These are phyloP conservation scores for Lethrus apterus DNA, from an alignment of 1,140 invertebrate species.

Conservation along the genomic window DNA sequence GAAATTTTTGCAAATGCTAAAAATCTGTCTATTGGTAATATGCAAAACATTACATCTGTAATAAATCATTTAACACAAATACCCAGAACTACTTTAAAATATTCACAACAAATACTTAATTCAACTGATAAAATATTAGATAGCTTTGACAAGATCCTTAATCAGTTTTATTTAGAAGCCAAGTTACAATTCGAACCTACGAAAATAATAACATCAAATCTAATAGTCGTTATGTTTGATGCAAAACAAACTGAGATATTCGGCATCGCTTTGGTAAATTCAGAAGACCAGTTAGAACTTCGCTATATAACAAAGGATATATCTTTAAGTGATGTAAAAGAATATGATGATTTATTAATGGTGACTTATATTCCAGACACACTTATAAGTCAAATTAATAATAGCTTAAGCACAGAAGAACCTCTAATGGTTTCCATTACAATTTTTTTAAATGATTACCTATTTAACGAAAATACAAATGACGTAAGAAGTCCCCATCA, in stretches of 20 bases:
- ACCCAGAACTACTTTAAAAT: background rate
- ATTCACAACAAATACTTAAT: constrained; percentile 5
- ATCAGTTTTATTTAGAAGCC: too few relatives aligned
- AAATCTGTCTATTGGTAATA: background rate
- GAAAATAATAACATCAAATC: constrained; percentile 4
- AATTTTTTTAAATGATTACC: constrained; percentile 8
- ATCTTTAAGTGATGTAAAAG: background rate
- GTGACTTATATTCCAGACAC: constrained; percentile 1
- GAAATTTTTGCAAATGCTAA: constrained; percentile 6
- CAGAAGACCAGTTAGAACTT: background rate
- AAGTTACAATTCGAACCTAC: background rate
- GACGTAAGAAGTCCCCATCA: background rate
- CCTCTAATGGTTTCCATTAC: constrained; percentile 8
- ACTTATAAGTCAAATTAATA: constrained; percentile 6
- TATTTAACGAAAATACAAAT: constrained; percentile 3
- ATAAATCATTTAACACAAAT: constrained; percentile 9
- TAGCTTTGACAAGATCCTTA: constrained; percentile 6
- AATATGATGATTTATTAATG: constrained; percentile 1
- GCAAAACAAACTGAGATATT: background rate
- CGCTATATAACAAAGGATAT: background rate
- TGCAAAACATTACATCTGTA: constrained; percentile 3
- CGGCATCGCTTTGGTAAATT: constrained; percentile 2
- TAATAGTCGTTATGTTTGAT: constrained; percentile 7
- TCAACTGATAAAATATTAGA: constrained; percentile 11
- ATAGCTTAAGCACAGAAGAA: background rate